Base-by-base conservation (phyloP, 2,888 invertebrate species). In the Mythimna impura region DNA sequence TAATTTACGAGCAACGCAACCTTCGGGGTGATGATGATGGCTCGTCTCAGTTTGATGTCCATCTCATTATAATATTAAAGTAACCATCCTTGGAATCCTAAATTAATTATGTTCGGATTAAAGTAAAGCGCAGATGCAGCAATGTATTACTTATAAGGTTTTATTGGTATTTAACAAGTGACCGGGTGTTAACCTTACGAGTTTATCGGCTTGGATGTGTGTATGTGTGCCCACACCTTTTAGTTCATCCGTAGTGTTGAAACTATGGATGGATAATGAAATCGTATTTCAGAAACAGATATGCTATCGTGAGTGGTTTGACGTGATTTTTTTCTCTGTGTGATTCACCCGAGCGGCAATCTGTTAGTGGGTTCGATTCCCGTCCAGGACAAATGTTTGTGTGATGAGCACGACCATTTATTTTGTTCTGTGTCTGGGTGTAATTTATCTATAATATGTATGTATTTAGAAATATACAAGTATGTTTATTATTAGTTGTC, bases 31-130 rank as follows among this genome's bases (percentile, higher is more conserved):
- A 8, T 22, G 58, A 63, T n/a, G 72, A 72, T 76, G 76, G 73
- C 66, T 70, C 58, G 66, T 76, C 70, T 76, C 62, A 54, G 58
- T 50, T 76, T 79, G 78, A 80, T 81, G 70, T 78, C 76, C 80
- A 82, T 73, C 86, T 89, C 84, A 91, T 91, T 90, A 89, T 86
- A 88, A 88, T 88, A 89, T 86, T 84, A 84, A 89, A 87, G 82
- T 80, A 50, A 79, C 55, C 76, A 88, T 89, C 89, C 90, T 92
- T 91, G 92, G 87, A 88, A 90, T 89, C 80, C 72, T 83, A 88
- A 89, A 87, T 89, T 85, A 54, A 67, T 66, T 66, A 67, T 57
- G 25, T 52, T 76, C 22, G 10, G 43, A 71, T 43, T 54, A 58
- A 63, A 66, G 40, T 62, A 62, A 81, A 60, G 22, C 25, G 52